Evolutionary conservation across 2,888 invertebrate genomes (phyloP).

Genomic region (Holacanthella duospinosa): DNA sequence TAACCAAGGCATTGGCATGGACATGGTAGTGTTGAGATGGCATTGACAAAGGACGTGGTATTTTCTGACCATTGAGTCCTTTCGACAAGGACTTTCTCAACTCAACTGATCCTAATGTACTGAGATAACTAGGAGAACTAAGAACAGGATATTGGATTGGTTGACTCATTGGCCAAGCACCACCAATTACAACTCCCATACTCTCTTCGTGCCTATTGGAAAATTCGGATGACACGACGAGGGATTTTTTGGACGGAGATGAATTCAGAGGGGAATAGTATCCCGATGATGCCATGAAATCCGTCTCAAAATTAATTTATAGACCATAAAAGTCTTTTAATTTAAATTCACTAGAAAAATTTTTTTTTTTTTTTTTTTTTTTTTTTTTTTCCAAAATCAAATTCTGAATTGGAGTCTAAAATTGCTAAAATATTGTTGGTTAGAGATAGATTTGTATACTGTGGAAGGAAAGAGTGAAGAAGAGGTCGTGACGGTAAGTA

Average conservation of each 20-base stretch:
- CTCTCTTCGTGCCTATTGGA: background rate
- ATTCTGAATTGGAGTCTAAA: background rate
- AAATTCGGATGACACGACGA: background rate
- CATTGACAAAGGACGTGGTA: background rate
- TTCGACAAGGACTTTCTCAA: background rate
- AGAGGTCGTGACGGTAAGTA: background rate
- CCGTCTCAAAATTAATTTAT: background rate
- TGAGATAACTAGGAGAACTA: background rate
- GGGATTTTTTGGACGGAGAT: background rate
- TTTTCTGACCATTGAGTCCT: background rate
- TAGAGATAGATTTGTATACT: background rate
- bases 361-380: no score
- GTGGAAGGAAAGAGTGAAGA: background rate
- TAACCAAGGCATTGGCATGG: background rate
- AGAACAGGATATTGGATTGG: background rate
- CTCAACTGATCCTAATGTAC: no score
- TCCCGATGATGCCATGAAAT: background rate
- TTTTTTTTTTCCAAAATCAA: no score
- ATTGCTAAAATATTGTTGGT: background rate
- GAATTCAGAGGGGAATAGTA: background rate
- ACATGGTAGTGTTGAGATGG: background rate
- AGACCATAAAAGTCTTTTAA: background rate
- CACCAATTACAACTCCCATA: background rate
- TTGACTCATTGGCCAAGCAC: background rate
- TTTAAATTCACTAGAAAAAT: no score